These are phyloP conservation scores for Apotomis betuletana DNA, from an alignment of 2,888 invertebrate species.

Conservation along the genomic window DNA sequence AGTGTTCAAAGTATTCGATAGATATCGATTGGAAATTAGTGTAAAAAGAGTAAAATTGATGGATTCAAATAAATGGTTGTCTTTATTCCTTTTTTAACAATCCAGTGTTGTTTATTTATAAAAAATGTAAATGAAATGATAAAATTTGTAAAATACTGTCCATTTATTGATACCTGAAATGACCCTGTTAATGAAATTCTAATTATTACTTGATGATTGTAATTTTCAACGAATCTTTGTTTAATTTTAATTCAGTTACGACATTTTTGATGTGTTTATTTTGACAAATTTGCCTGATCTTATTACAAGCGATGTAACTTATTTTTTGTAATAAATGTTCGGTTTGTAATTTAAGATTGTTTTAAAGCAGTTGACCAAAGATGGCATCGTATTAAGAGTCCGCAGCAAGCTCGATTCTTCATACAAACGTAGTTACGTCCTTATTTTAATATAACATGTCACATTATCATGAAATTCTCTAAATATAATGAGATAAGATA, in stretches of 20 bases:
- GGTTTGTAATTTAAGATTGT: constrained; percentile 27
- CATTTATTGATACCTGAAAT: constrained; percentile 3
- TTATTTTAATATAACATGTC: too few relatives aligned
- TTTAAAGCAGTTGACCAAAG: constrained; percentile 24
- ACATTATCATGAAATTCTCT: too few relatives aligned
- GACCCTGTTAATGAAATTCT: constrained; percentile 10
- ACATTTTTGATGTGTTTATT: constrained; percentile 36
- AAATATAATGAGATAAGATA: too few relatives aligned
- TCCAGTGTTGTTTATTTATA: constrained; percentile 23
- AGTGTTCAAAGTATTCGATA: constrained; percentile 59
- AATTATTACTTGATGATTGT: constrained; percentile 17
- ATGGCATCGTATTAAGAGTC: constrained; percentile 12
- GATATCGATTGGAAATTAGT: constrained; percentile 48
- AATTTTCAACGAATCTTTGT: constrained; percentile 2
- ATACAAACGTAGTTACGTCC: too few relatives aligned
- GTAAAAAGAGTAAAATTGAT: constrained; percentile 34
- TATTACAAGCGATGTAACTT: constrained; percentile 44
- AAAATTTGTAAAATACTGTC: constrained; percentile 7
- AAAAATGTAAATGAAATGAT: constrained; percentile 27
- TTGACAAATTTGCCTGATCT: constrained; percentile 32
- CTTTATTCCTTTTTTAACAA: constrained; percentile 46
- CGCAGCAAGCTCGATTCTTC: too few relatives aligned
- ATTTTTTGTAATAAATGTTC: constrained; percentile 36
- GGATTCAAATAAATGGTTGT: constrained; percentile 36
- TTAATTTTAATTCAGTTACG: constrained; percentile 35